A percentile compares a stretch with the other conserved stretches of the same genome.
These are phyloP conservation scores for Myoxocephalus aenaeus DNA, from an alignment of 2,797 vertebrate species.

Conservation along the genomic window DNA sequence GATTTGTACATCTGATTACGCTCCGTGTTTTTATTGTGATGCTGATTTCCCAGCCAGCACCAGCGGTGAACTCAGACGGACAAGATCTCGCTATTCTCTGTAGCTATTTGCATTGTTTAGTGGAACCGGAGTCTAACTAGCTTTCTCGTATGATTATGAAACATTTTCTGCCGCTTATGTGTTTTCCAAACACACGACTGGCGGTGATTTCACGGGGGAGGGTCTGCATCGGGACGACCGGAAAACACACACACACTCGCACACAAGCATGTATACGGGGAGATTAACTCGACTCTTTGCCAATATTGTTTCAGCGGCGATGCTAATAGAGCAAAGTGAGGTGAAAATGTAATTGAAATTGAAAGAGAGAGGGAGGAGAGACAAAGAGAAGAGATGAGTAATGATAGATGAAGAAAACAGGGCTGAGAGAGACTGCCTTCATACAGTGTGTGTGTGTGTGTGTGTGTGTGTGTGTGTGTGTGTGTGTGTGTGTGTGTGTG, in stretches of 20 bases:
- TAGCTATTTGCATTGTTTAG: neutral
- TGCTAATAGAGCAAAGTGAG: conserved; percentile 61
- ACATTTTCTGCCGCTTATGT: conserved; percentile 13
- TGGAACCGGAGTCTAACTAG: neutral
- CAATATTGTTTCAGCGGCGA: conserved; percentile 46
- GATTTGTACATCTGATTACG: conserved; percentile 15
- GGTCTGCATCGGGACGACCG: neutral
- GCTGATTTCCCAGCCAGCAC: conserved; percentile 13
- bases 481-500: conserved; percentile 40
- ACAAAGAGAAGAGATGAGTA: conserved; percentile 63
- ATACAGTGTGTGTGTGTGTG: conserved; percentile 49
- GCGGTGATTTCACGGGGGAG: neutral
- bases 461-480: conserved; percentile 32
- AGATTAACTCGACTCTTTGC: conserved; percentile 33
- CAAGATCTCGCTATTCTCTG: neutral
- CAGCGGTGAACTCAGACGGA: neutral
- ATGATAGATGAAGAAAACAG: conserved; percentile 63
- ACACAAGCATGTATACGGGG: conserved; percentile 10
- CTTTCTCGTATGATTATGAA: neutral
- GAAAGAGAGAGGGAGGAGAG: conserved; percentile 47
- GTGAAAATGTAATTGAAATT: conserved; percentile 69
- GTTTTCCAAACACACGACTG: conserved; percentile 11
- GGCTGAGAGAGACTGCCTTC: conserved; percentile 43
- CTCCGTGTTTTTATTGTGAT: conserved; percentile 29
- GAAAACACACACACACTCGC: neutral